These are phyloP conservation scores for Pherbina coryleti DNA, from an alignment of 2,888 invertebrate species.

Conservation along the genomic window DNA sequence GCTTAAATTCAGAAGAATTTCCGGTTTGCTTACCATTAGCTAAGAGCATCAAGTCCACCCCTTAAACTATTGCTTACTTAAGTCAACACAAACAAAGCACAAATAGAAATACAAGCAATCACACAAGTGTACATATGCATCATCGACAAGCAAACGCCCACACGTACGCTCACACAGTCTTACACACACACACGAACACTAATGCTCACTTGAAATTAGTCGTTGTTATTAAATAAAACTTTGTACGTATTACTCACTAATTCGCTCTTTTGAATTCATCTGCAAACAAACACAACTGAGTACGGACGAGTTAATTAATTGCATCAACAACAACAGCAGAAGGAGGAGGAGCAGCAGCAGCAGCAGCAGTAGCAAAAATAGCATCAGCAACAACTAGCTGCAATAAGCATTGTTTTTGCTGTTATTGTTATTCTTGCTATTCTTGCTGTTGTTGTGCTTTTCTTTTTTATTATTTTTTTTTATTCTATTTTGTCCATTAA, in stretches of 20 bases:
- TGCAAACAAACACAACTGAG: not conserved
- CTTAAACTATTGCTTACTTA: too few relatives aligned
- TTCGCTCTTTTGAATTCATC: constrained; percentile 16
- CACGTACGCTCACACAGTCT: not conserved
- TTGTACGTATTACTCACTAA: not conserved
- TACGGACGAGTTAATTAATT: constrained; percentile 21
- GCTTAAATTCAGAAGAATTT: too few relatives aligned
- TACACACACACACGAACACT: constrained; percentile 1
- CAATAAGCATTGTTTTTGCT: not conserved
- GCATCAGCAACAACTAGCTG: not conserved
- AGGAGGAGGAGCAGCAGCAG: too few relatives aligned
- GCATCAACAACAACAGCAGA: not conserved
- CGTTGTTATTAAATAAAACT: constrained; percentile 22
- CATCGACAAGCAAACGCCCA: not conserved
- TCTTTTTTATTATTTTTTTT: not conserved
- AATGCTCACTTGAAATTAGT: not conserved
- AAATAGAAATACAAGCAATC: constrained; percentile 21
- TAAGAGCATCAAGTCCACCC: too few relatives aligned
- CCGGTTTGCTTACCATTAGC: too few relatives aligned
- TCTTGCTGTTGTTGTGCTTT: not conserved
- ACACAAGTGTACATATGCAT: not conserved
- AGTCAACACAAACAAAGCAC: too few relatives aligned
- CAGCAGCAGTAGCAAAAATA: not conserved
- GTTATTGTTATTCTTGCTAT: not conserved
- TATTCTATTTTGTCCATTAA: not conserved